phyloP scores from a whole-genome alignment of 2,888 invertebrate genomes.

The Latrodectus hesperus region DNA sequence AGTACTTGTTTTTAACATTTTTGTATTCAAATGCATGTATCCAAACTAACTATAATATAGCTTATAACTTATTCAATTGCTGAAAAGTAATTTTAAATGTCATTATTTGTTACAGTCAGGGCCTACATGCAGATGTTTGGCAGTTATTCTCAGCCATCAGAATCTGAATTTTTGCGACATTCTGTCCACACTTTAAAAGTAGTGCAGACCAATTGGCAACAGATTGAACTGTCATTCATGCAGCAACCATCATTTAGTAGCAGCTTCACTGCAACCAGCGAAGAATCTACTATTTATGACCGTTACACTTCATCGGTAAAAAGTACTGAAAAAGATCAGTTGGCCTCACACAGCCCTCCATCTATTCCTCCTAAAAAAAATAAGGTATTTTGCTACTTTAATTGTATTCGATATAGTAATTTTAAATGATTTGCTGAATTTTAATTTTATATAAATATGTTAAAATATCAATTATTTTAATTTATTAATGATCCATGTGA shows the following conservation, averaged over 20 bases:
- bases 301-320: conserved; percentile 20
- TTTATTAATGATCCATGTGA: too few species aligned
- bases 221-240: conserved; percentile 71
- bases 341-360: conserved; percentile 66
- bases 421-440: too few species aligned
- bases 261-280: conserved; percentile 60
- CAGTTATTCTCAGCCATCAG: conserved; percentile 84
- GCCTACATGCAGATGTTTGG: conserved; percentile 97
- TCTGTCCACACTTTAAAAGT: conserved; percentile 87
- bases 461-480: too few species aligned
- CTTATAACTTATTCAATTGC: too few species aligned
- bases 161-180: conserved; percentile 87
- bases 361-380: conserved; percentile 72
- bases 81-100: too few species aligned
- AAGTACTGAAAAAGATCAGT: conserved; percentile 15
- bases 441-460: too few species aligned
- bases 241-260: conserved; percentile 65
- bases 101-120: conserved; percentile 80
- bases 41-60: too few species aligned
- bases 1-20: too few species aligned
- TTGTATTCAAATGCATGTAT: too few species aligned
- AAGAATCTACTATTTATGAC: conserved; percentile 66
- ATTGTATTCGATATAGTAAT: too few species aligned
- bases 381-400: conserved; percentile 49
- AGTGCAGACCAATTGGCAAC: conserved; percentile 77